phyloP scores from a whole-genome alignment of 2,113 vertebrate genomes.

The Macroglossus sobrinus region DNA sequence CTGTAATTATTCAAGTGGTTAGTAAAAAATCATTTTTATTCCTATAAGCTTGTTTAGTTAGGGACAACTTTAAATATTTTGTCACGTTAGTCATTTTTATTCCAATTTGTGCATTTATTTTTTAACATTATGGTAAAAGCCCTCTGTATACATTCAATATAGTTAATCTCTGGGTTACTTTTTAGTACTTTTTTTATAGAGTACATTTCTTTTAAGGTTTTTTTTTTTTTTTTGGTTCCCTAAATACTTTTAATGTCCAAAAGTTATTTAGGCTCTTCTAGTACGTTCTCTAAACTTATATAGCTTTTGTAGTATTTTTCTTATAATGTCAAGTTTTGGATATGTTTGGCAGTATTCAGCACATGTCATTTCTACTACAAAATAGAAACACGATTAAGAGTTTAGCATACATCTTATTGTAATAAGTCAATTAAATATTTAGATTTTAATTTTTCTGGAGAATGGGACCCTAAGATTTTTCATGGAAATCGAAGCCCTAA shows the following conservation, averaged over 20 bases:
- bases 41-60: neutral
- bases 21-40: constrained; percentile 19
- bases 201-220: neutral
- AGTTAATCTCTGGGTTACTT: neutral
- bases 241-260: neutral
- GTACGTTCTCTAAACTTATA: neutral
- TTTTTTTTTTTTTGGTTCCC: neutral
- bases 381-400: neutral
- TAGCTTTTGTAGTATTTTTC: neutral
- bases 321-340: neutral
- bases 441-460: neutral
- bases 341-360: neutral
- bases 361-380: neutral
- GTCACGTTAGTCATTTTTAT: neutral
- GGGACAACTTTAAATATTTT: neutral
- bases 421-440: neutral
- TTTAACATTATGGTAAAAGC: neutral
- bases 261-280: neutral
- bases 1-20: neutral
- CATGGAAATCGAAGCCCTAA: neutral
- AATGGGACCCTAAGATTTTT: neutral
- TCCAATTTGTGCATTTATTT: neutral
- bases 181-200: neutral
- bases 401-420: neutral
- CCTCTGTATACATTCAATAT: neutral